phyloP scores from a whole-genome alignment of 2,797 vertebrate genomes.

The Acipenser oxyrinchus region DNA sequence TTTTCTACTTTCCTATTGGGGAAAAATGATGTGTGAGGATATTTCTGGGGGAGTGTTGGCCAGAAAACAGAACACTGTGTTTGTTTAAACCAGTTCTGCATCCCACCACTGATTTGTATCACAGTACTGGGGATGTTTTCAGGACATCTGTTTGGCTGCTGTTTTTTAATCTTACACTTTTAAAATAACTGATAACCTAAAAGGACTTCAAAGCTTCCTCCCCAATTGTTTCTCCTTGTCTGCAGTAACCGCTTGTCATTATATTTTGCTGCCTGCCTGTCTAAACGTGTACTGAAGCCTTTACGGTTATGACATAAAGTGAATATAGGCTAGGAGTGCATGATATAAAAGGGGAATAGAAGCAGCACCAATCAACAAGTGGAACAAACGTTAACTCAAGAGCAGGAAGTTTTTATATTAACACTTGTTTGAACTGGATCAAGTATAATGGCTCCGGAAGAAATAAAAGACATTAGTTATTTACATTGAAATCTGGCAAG shows the following conservation, averaged over 20 bases:
- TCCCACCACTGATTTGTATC: too few relatives aligned
- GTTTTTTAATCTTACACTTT: too few relatives aligned
- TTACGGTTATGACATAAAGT: neutral
- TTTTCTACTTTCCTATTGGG: too few relatives aligned
- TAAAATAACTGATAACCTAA: too few relatives aligned
- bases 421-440: constrained; percentile 30
- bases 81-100: too few relatives aligned
- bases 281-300: neutral
- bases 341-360: neutral
- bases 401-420: constrained; percentile 8
- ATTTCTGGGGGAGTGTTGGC: too few relatives aligned
- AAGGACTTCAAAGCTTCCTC: too few relatives aligned
- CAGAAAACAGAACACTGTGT: too few relatives aligned
- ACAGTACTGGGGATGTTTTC: too few relatives aligned
- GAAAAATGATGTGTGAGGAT: too few relatives aligned
- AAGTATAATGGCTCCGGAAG: constrained; percentile 47
- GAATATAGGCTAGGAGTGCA: neutral
- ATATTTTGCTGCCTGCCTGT: neutral
- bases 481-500: constrained; percentile 46
- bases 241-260: neutral
- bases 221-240: too few relatives aligned
- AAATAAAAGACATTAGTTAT: constrained; percentile 50
- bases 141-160: too few relatives aligned
- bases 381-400: neutral
- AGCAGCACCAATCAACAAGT: neutral